Conservation (phyloP, 2,888 invertebrate genomes). For the Agrilus mali region DNA sequence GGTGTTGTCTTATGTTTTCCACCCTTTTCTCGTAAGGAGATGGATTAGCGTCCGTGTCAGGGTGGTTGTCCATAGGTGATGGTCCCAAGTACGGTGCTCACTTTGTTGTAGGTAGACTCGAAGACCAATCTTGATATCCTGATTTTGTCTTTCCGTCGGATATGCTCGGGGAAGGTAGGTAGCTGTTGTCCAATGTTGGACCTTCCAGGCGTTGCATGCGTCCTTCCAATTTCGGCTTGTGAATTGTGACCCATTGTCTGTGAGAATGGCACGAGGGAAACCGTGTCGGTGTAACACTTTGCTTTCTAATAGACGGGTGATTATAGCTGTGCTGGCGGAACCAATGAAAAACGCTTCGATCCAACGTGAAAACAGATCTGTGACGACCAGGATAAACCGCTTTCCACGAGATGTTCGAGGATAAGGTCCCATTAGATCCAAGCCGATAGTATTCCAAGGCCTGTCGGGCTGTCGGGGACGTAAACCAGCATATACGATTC, state of each 20-base stretch:
- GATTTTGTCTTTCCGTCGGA: neutral
- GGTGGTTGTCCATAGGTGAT: too few relatives aligned
- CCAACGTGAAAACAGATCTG: slow-evolving; percentile 17
- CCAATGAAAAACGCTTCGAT: slow-evolving; percentile 13
- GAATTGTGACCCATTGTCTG: slow-evolving; percentile 9
- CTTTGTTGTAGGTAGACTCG: neutral
- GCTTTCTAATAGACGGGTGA: slow-evolving; percentile 5
- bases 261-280: slow-evolving; percentile 6
- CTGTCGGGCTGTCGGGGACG: slow-evolving; percentile 3
- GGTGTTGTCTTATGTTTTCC: too few relatives aligned
- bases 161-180: neutral
- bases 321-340: neutral
- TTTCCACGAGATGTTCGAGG: slow-evolving; percentile 4
- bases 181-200: neutral
- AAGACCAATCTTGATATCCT: neutral
- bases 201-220: neutral
- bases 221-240: neutral
- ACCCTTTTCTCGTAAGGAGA: too few relatives aligned
- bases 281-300: too few relatives aligned
- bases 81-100: neutral
- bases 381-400: slow-evolving; percentile 12
- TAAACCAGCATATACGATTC: slow-evolving; percentile 3
- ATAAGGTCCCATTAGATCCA: slow-evolving; percentile 10
- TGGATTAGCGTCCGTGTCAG: too few relatives aligned
- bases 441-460: slow-evolving; percentile 6